Percentiles rank a stretch among this genome's conserved stretches.
These are phyloP conservation scores for Melangyna quadrimaculata DNA, from an alignment of 2,888 invertebrate genomes.

Conservation along the genomic window DNA sequence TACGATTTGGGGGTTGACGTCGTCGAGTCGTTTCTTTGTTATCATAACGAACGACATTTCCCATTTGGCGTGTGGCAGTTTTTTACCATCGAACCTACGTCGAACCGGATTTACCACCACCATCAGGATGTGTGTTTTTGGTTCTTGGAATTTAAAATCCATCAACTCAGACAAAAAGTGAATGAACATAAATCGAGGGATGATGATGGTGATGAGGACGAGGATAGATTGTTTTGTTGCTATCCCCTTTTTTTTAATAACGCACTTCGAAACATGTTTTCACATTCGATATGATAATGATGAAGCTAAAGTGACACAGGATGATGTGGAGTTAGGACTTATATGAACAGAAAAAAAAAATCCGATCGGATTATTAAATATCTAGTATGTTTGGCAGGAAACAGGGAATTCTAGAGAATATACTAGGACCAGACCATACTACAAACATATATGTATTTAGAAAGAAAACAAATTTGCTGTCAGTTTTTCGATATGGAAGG, in stretches of 20 bases:
- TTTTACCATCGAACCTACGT: constrained; percentile 9
- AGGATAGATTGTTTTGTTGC: constrained; percentile 40
- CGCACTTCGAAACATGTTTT: constrained; percentile 50
- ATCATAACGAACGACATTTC: constrained; percentile 38
- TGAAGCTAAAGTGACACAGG: constrained; percentile 41
- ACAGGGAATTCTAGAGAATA: neutral
- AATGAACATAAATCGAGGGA: constrained; percentile 5
- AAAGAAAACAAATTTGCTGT: constrained; percentile 46
- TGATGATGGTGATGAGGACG: constrained; percentile 1
- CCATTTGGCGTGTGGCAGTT: constrained; percentile 57
- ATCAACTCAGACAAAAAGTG: constrained; percentile 34
- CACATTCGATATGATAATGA: constrained; percentile 68
- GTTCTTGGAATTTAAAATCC: constrained; percentile 63
- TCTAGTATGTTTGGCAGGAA: constrained; percentile 28
- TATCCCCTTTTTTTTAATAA: constrained; percentile 30
- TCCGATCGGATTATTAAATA: constrained; percentile 62
- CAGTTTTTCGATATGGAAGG: constrained; percentile 4
- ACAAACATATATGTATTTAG: neutral
- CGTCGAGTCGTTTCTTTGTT: constrained; percentile 18
- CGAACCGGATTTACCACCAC: constrained; percentile 27
- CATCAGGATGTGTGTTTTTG: constrained; percentile 38
- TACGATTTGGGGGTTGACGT: constrained; percentile 12
- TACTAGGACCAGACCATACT: neutral
- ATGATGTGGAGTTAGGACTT: neutral
- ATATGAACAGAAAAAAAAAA: constrained; percentile 24